phyloP scores from a whole-genome alignment of 2,888 invertebrate genomes.

The Drosophila gaucha region DNA sequence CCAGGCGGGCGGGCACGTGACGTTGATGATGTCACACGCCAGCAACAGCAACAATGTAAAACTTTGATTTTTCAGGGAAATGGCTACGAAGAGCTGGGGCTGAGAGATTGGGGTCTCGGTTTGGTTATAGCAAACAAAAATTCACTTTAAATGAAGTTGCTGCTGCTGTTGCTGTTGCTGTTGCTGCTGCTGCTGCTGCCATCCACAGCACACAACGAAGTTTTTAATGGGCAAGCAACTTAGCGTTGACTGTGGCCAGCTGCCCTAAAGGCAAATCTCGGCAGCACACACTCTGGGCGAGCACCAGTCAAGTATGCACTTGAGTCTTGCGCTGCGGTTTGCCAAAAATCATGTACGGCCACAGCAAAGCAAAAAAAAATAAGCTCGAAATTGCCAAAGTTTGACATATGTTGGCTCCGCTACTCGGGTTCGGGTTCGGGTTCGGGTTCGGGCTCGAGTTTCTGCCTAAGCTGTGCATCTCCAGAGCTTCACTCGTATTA shows the following conservation, averaged over 20 bases:
- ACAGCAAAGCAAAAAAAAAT: slow-evolving; percentile 3
- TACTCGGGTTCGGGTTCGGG: neutral
- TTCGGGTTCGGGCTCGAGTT: slow-evolving; percentile 9
- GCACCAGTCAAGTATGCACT: slow-evolving; percentile 41
- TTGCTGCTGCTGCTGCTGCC: slow-evolving; percentile 28
- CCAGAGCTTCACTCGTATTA: slow-evolving; percentile 6
- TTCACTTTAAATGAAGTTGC: slow-evolving; percentile 63
- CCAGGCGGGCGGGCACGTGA: slow-evolving; percentile 44
- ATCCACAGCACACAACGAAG: slow-evolving; percentile 42
- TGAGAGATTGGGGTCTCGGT: neutral
- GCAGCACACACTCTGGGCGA: slow-evolving; percentile 1
- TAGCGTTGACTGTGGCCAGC: slow-evolving; percentile 37
- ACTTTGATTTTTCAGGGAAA: slow-evolving; percentile 36
- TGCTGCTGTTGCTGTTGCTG: slow-evolving; percentile 33
- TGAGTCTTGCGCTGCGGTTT: slow-evolving; percentile 40
- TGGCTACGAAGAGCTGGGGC: neutral
- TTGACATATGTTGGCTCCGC: slow-evolving; percentile 64
- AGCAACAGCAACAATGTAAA: slow-evolving; percentile 45
- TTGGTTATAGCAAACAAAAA: slow-evolving; percentile 31
- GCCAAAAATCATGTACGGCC: slow-evolving; percentile 58
- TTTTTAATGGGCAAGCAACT: slow-evolving; percentile 59
- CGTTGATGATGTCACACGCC: slow-evolving; percentile 55
- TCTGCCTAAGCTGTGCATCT: slow-evolving; percentile 25
- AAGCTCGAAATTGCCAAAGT: slow-evolving; percentile 70
- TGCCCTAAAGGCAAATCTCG: slow-evolving; percentile 43